A percentile compares a stretch with the other conserved stretches of the same genome.
Conservation (phyloP, 2,113 vertebrate genomes). For the Oxygymnocypris stewartii region DNA sequence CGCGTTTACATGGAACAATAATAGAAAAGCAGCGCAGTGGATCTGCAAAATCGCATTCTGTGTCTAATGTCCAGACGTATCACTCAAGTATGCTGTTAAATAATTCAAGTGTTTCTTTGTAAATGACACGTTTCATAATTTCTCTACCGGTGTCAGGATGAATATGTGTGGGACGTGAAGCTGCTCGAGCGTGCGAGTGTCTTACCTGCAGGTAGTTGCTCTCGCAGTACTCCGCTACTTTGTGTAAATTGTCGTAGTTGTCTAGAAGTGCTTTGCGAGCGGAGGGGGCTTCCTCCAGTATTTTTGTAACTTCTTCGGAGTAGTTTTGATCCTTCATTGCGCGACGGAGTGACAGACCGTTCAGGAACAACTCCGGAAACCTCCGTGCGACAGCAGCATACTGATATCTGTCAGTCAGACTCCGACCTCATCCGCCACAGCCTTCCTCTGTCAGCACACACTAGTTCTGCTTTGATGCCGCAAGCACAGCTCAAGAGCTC, state of each 20-base stretch:
- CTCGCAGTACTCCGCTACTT: conserved; percentile 86
- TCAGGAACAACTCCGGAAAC: conserved; percentile 16
- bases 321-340: conserved; percentile 66
- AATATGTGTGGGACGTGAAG: not conserved
- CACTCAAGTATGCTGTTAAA: not conserved
- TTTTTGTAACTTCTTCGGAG: conserved; percentile 62
- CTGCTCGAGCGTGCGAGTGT: not conserved
- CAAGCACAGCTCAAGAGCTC: not conserved
- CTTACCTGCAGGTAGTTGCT: conserved; percentile 82
- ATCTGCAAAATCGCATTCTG: not conserved
- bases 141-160: not conserved
- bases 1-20: not conserved
- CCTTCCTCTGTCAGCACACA: conserved; percentile 13
- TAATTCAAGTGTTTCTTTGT: not conserved
- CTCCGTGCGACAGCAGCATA: not conserved
- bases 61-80: not conserved
- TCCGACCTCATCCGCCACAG: not conserved
- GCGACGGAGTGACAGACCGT: not conserved
- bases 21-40: not conserved
- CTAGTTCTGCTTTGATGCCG: not conserved
- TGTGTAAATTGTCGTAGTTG: conserved; percentile 80
- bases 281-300: conserved; percentile 73
- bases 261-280: conserved; percentile 77
- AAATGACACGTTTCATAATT: not conserved
- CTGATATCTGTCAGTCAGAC: not conserved